Evolutionary conservation across 53 echinoderm and acorn worm genomes (phyloP).

Genomic region (Hippasteria phrygiana): DNA sequence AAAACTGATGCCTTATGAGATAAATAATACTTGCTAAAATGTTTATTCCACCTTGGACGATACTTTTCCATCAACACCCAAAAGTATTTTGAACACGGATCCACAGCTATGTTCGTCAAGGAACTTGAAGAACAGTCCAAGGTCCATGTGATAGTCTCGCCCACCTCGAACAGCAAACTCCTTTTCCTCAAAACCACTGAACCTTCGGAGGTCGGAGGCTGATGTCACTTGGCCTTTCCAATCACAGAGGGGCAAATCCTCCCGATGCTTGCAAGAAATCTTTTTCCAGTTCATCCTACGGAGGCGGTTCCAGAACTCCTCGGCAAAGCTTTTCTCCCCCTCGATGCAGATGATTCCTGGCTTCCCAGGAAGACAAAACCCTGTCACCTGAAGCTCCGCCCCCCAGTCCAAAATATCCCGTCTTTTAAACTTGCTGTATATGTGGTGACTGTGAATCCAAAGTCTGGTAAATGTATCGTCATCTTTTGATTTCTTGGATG

Average conservation of each 20-base stretch:
- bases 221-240: constrained; percentile 38
- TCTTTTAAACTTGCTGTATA: constrained; percentile 93
- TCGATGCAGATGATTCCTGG: constrained; percentile 97
- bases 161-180: constrained; percentile 89
- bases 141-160: constrained; percentile 96
- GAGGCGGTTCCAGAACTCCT: constrained; percentile 89
- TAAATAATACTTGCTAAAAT: not conserved
- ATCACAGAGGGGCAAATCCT: constrained; percentile 74
- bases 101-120: constrained; percentile 85
- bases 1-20: not conserved
- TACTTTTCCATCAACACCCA: constrained; percentile 93
- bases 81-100: constrained; percentile 84
- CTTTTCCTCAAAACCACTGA: constrained; percentile 87
- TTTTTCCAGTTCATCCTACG: constrained; percentile 94
- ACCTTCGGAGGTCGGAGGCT: constrained; percentile 59
- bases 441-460: constrained; percentile 98
- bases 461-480: constrained; percentile 78
- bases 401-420: constrained; percentile 88
- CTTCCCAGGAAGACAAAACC: constrained; percentile 95
- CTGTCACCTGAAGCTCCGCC: constrained; percentile 74
- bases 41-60: constrained; percentile 59
- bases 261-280: constrained; percentile 95
- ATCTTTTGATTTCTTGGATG: constrained; percentile 59
- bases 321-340: constrained; percentile 79
- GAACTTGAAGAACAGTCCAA: constrained; percentile 87